Conservation (phyloP, 2,797 vertebrate genomes). For the Tenualosa thibaudeaui region DNA sequence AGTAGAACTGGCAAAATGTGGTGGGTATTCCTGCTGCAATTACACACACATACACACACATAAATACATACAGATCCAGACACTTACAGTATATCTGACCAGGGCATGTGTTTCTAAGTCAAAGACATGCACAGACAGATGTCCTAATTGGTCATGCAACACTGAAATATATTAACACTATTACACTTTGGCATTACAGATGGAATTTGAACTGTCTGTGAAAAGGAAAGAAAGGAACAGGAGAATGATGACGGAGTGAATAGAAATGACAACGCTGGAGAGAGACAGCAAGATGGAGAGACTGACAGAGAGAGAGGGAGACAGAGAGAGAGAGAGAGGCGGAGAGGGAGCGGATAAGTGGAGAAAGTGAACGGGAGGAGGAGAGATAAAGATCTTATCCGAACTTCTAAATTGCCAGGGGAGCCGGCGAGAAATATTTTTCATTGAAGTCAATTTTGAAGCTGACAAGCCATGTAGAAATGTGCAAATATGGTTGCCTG, state of each 20-base stretch:
- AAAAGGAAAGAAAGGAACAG: neutral
- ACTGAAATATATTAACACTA: neutral
- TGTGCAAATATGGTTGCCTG: constrained; percentile 60
- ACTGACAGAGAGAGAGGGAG: constrained; percentile 2
- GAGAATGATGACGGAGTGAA: neutral
- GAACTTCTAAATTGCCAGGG: constrained; percentile 54
- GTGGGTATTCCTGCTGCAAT: neutral
- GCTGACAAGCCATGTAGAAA: constrained; percentile 61
- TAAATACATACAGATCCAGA: neutral
- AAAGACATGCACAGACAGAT: constrained; percentile 29
- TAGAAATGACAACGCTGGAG: neutral
- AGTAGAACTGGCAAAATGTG: neutral
- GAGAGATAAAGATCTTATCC: constrained; percentile 59
- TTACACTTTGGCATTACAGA: neutral
- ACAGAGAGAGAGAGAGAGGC: constrained; percentile 9
- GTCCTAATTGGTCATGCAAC: neutral
- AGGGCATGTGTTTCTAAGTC: constrained; percentile 31
- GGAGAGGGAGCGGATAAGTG: constrained; percentile 40
- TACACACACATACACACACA: neutral
- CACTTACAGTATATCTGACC: neutral
- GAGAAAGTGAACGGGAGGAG: constrained; percentile 18
- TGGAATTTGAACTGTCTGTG: neutral
- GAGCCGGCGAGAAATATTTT: constrained; percentile 57
- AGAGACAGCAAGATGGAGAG: neutral
- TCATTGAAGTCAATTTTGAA: constrained; percentile 60